Evolutionary conservation across 2,113 vertebrate species (phyloP).

Genomic region (Indicator indicator): DNA sequence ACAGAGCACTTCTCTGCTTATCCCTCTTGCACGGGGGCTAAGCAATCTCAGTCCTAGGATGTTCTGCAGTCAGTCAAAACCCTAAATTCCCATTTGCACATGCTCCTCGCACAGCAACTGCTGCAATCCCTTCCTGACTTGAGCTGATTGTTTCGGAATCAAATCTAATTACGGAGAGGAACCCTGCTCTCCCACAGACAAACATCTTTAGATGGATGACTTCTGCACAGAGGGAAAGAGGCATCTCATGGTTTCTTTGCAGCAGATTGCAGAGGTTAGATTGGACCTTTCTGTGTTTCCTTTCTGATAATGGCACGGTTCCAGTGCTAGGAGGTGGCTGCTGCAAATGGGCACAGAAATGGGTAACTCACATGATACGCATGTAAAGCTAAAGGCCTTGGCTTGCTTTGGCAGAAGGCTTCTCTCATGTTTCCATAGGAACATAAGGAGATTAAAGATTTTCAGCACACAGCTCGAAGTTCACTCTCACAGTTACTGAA

Average conservation of each 20-base stretch:
- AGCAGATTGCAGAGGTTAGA: conserved; percentile 23
- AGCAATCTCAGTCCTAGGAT: neutral
- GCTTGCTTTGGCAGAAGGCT: neutral
- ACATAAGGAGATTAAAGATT: conserved; percentile 41
- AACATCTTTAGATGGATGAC: neutral
- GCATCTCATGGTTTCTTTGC: neutral
- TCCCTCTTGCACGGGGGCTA: neutral
- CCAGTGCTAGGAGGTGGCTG: conserved; percentile 10
- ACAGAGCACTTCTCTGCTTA: neutral
- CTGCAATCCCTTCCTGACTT: neutral
- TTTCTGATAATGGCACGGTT: neutral
- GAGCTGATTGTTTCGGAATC: neutral
- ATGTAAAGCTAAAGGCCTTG: neutral
- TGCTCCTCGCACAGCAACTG: neutral
- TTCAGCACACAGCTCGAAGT: neutral
- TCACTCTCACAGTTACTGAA: conserved; percentile 38
- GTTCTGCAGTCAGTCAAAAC: neutral
- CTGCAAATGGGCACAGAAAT: neutral
- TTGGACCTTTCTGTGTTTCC: neutral
- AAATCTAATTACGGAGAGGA: neutral
- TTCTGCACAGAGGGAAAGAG: neutral
- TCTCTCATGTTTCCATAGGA: conserved; percentile 44
- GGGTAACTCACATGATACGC: neutral
- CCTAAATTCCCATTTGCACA: neutral
- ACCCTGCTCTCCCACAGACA: neutral